phyloP scores from a whole-genome alignment of 2,888 invertebrate species.

The Graphium colonna region DNA sequence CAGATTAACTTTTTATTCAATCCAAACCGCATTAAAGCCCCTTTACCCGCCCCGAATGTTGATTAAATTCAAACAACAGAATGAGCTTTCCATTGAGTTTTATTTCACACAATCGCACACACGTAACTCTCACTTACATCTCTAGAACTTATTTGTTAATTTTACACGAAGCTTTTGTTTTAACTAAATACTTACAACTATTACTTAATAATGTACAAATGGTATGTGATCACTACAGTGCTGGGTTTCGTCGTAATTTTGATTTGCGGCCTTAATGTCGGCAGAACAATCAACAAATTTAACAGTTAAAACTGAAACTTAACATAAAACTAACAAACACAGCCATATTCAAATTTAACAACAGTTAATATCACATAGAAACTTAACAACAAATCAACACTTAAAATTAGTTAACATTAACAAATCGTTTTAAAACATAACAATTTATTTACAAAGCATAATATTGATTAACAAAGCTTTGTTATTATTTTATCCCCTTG shows the following conservation, averaged over 20 bases:
- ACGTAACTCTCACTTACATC: slow-evolving; percentile 57
- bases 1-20: slow-evolving; percentile 39
- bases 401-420: slow-evolving; percentile 66
- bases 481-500: slow-evolving; percentile 60
- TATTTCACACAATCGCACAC: slow-evolving; percentile 64
- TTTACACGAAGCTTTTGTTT: slow-evolving; percentile 79
- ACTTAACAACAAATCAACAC: slow-evolving; percentile 74
- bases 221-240: slow-evolving; percentile 8
- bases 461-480: slow-evolving; percentile 40
- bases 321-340: slow-evolving; percentile 80
- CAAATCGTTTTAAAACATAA: slow-evolving; percentile 38
- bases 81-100: slow-evolving; percentile 36
- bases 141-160: slow-evolving; percentile 79
- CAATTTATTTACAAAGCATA: slow-evolving; percentile 29
- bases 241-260: slow-evolving; percentile 26
- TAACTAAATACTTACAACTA: slow-evolving; percentile 56
- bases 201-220: slow-evolving; percentile 23
- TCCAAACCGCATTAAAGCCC: slow-evolving; percentile 32
- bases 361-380: slow-evolving; percentile 51
- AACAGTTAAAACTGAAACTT: slow-evolving; percentile 74
- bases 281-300: slow-evolving; percentile 55
- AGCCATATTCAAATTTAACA: slow-evolving; percentile 61
- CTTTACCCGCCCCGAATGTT: slow-evolving; percentile 21
- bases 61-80: slow-evolving; percentile 24
- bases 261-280: slow-evolving; percentile 67